A percentile compares a stretch with the other conserved stretches of the same genome.
These are phyloP conservation scores for Eilema depressum DNA, from an alignment of 2,888 invertebrate genomes.

Conservation along the genomic window DNA sequence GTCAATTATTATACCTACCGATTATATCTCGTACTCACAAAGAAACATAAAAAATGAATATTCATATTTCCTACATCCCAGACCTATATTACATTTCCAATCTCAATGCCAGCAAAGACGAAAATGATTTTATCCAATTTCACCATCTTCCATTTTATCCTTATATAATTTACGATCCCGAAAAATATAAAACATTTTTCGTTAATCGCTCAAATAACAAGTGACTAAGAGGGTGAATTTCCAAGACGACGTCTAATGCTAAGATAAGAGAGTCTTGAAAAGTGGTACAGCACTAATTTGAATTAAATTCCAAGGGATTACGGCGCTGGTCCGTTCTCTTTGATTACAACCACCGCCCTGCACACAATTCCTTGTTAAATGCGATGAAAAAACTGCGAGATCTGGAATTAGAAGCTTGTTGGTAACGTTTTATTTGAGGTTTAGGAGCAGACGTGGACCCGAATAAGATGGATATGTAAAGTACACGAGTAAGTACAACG, in stretches of 20 bases:
- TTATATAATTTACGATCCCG: conserved; percentile 16
- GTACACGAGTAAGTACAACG: too few relatives aligned
- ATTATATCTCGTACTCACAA: not conserved
- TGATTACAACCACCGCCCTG: conserved; percentile 51
- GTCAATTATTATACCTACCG: not conserved
- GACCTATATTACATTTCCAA: conserved; percentile 4
- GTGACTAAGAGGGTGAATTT: conserved; percentile 38
- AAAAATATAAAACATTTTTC: conserved; percentile 27
- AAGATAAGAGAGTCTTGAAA: conserved; percentile 57
- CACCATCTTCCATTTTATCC: conserved; percentile 6
- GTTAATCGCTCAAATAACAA: conserved; percentile 43
- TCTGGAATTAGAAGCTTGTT: not conserved
- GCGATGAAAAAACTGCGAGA: conserved; percentile 3
- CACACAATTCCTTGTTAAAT: conserved; percentile 22
- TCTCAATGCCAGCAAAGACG: conserved; percentile 4
- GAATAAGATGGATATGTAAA: too few relatives aligned
- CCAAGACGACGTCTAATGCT: conserved; percentile 48
- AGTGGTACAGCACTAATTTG: conserved; percentile 68
- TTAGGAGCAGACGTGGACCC: too few relatives aligned
- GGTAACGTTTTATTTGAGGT: not conserved
- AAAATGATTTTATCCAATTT: conserved; percentile 11
- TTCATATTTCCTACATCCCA: conserved; percentile 1
- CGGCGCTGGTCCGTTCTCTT: conserved; percentile 39
- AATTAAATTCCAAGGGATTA: conserved; percentile 70
- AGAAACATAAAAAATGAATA: not conserved